These are phyloP conservation scores for Sminthurides aquaticus DNA, from an alignment of 2,888 invertebrate genomes.

Conservation along the genomic window DNA sequence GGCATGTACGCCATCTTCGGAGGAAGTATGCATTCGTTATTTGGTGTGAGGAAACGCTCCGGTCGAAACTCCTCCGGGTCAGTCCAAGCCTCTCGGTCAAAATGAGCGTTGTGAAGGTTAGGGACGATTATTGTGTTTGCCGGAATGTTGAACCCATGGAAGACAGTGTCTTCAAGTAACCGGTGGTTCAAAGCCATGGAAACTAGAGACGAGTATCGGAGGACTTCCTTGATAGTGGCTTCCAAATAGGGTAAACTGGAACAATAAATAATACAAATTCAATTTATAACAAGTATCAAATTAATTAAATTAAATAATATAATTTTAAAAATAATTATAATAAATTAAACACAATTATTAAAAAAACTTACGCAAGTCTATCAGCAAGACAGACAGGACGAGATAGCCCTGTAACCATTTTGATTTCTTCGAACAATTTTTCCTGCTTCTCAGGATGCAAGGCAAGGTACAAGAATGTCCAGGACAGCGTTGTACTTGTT, in stretches of 20 bases:
- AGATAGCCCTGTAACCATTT: conserved; percentile 27
- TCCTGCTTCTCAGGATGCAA: conserved; percentile 32
- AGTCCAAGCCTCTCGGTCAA: conserved; percentile 10
- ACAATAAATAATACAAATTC: too few species aligned
- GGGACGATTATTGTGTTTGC: conserved; percentile 21
- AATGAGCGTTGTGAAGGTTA: conserved; percentile 17
- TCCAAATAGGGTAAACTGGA: conserved; percentile 26
- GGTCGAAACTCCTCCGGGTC: conserved; percentile 24
- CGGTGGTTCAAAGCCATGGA: conserved; percentile 17
- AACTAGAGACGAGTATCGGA: conserved; percentile 19
- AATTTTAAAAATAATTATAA: background rate
- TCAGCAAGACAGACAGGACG: conserved; percentile 29
- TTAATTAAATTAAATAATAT: background rate
- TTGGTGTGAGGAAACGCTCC: conserved; percentile 12
- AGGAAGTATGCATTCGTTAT: conserved; percentile 6
- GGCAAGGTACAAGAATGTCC: conserved; percentile 31
- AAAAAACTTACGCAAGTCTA: conserved; percentile 21
- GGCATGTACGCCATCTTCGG: conserved; percentile 20
- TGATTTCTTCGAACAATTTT: conserved; percentile 34
- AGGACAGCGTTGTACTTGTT: conserved; percentile 32
- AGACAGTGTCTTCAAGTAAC: conserved; percentile 8
- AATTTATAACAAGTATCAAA: background rate
- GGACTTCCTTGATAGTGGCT: conserved; percentile 28
- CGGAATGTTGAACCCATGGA: conserved; percentile 16
- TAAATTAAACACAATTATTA: background rate